A percentile compares a stretch with the other conserved stretches of the same genome.
Evolutionary conservation across 2,113 vertebrate genomes (phyloP).

Genomic region (Motacilla alba): DNA sequence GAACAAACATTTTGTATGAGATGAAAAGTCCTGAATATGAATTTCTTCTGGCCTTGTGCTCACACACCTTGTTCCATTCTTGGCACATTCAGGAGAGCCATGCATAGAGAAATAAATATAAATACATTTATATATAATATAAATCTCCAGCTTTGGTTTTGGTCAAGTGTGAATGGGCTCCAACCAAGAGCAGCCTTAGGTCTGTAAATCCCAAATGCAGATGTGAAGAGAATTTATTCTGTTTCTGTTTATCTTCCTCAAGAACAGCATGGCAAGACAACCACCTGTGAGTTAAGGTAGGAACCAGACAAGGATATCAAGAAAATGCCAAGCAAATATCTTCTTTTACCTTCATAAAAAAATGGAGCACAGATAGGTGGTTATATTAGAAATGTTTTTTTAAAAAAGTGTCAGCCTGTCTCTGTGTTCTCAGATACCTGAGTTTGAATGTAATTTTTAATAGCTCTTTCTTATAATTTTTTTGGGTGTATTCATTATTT

Average conservation of each 20-base stretch:
- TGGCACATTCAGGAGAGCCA: not conserved
- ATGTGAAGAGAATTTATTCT: not conserved
- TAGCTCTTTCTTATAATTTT: not conserved
- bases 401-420: not conserved
- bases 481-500: not conserved
- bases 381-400: accelerated
- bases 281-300: not conserved
- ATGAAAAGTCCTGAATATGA: not conserved
- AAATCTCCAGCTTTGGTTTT: not conserved
- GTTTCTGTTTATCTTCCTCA: not conserved
- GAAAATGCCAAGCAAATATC: not conserved
- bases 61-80: not conserved
- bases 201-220: not conserved
- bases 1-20: not conserved
- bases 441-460: not conserved
- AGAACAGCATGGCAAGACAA: not conserved
- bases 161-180: not conserved
- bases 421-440: not conserved
- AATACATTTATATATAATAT: not conserved
- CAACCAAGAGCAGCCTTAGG: not conserved
- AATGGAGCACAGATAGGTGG: not conserved
- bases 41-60: not conserved
- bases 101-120: not conserved
- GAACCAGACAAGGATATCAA: not conserved
- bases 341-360: not conserved